These are phyloP conservation scores for Brachypodius melanocephalos DNA, from an alignment of 2,113 vertebrate species.

Conservation along the genomic window DNA sequence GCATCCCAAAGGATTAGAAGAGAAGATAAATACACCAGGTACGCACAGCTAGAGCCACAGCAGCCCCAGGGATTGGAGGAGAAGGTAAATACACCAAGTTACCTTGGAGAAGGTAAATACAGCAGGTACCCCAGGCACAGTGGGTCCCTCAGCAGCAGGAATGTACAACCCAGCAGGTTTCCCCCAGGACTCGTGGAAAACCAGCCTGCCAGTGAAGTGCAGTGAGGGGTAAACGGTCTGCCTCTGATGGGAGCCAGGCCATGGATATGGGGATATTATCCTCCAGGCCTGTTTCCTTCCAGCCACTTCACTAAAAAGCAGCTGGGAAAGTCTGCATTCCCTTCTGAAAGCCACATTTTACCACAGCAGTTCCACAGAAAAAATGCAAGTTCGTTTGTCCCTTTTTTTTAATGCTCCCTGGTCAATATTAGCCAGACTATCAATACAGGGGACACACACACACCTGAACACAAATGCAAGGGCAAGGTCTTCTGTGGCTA, in stretches of 20 bases:
- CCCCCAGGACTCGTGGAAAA: neutral
- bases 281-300: neutral
- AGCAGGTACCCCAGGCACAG: neutral
- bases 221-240: neutral
- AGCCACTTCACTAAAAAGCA: neutral
- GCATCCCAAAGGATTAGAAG: neutral
- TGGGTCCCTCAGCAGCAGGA: neutral
- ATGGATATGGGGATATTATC: neutral
- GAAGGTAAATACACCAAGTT: too few relatives aligned
- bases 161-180: neutral
- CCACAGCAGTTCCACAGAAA: neutral
- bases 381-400: neutral
- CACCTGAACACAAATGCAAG: neutral
- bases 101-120: neutral
- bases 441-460: neutral
- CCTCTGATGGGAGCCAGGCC: neutral
- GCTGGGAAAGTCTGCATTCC: neutral
- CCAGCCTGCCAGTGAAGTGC: neutral
- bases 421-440: neutral
- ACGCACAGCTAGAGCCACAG: neutral
- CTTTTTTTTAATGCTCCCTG: neutral
- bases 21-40: neutral
- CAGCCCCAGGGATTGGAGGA: rapidly evolving
- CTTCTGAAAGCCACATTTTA: neutral
- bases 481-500: neutral